phyloP scores from a whole-genome alignment of 2,888 invertebrate species.

The Torymus aiolomorphi region DNA sequence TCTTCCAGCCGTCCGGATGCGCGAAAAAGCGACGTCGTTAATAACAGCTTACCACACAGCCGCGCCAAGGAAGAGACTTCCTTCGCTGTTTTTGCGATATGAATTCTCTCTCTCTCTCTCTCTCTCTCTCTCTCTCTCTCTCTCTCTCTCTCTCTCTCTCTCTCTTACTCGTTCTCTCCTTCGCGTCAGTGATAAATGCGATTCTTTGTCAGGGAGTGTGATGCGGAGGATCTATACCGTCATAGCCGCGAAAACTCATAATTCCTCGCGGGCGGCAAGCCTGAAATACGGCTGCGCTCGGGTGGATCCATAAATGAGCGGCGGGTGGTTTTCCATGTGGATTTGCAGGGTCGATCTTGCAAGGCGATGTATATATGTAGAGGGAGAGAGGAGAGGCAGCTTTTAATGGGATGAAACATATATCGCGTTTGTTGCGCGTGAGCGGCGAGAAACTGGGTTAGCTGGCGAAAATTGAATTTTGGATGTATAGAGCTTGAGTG shows the following conservation, averaged over 20 bases:
- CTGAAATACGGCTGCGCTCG: constrained; percentile 27
- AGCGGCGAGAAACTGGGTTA: neutral
- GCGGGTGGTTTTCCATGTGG: neutral
- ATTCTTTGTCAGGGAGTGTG: constrained; percentile 38
- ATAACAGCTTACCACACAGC: constrained; percentile 44
- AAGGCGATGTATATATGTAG: too few species aligned
- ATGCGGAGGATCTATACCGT: neutral
- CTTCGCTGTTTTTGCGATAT: constrained; percentile 46
- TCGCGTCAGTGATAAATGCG: constrained; percentile 36
- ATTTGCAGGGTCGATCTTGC: too few species aligned
- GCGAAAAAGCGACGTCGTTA: constrained; percentile 53
- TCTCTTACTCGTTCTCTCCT: neutral
- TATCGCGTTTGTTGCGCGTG: neutral
- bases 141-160: neutral
- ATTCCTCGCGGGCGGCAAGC: constrained; percentile 30
- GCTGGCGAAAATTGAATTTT: constrained; percentile 2
- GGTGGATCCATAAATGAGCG: constrained; percentile 5
- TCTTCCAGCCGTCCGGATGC: neutral
- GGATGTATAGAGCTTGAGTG: neutral
- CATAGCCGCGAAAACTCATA: constrained; percentile 34
- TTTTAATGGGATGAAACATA: neutral
- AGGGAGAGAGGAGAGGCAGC: too few species aligned
- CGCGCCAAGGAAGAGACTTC: constrained; percentile 14
- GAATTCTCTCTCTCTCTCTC: constrained; percentile 45
- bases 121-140: neutral